Base-by-base conservation (phyloP, 1,140 invertebrate genomes). In the Trachymyrmex cornetzi region DNA sequence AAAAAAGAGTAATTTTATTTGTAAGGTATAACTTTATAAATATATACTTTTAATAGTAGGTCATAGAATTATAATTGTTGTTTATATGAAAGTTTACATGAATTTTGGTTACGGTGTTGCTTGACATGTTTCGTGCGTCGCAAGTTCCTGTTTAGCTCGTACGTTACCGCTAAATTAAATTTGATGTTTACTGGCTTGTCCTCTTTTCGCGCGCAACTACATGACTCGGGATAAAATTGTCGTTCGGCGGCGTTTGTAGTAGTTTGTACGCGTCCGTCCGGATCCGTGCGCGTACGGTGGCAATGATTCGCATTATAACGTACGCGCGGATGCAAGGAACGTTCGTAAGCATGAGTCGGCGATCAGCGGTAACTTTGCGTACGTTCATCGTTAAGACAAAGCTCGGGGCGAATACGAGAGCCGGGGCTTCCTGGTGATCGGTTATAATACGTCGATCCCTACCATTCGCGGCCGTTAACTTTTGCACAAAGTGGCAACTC, bases 331-430 rank as follows among this genome's bases (percentile, higher is more conserved):
- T 48, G 67, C 67, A 6, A 50, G 55, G 19, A 61, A 61, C 67
- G 80, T 74, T 59, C 38, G 55, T 75, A 75, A 84, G 80, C 69
- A 84, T 84, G 80, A 84, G 80, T 84, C 80, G 80, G 72, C 80
- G 69, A 84, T 63, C 80, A 55, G 38, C 67, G 80, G 80, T 75
- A 63, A 63, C 67, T 84, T 75, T 63, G 69, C 80, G 67, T 74
- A 72, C 34, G 67, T 24, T 24, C 67, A 5, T 84, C 69, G 80
- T 84, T 84, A 84, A 84, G 80, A 84, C 80, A 84, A 84, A 84
- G 80, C 80, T 84, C 55, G 53, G 27, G 80, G 80, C 80, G 55
- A 74, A 22, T 63, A 61, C 55, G 80, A 24, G 48, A 44, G 64
- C n/a, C 22, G 38, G 66, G 11, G 77, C 69, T 84, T 84, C 80